Base-by-base conservation (phyloP, 2,797 vertebrate genomes). In the Salmo trutta region DNA sequence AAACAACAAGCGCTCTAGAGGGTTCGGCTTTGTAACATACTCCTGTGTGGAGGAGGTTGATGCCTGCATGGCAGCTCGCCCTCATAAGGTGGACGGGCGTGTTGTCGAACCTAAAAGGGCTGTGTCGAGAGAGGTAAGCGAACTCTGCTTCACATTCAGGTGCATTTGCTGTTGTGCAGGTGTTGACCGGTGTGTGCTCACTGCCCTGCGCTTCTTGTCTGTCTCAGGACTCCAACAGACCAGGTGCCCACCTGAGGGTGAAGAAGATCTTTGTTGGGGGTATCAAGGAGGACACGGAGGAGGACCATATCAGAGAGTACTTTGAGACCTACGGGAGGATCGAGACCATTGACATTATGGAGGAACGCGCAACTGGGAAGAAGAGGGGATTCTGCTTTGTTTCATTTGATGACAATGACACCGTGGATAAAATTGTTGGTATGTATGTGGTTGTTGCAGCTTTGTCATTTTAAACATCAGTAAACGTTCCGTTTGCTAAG, bases 191-290 rank as follows among this genome's bases (percentile, higher is more conserved):
- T 3, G 68, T 75, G 16, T 14, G 19, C 54, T 71, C 27, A n/a
- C 16, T 10, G 24, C 54, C 70, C 71, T 2, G 0, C 1, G 19
- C 1, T 41, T 17, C 59, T 71, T 47, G 41, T 53, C 17, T 86
- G 33, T 83, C 89, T 66, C 81, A 93, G 91, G 93, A 94, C 80
- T 99, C 98, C 56, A 96, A 96, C 81, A 98, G 96, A 87, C 98
- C 98, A 74, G 98, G 98, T 5, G 98, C 97, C 64, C 98, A 99
- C 89, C 90, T 99, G 83, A 99, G 97, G 1, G 98, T 99, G 81
- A 99, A 99, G 91, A 99, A 99, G 90, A 99, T 99, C 88, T 99
- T 99, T 93, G 97, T 99, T 21, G 98, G 97, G 54, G 98, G 98
- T 51, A 99, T 99, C 88, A 98, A 99, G 90, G 98, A 99, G 91